phyloP scores from a whole-genome alignment of 2,888 invertebrate species.

The Cantharis rufa region DNA sequence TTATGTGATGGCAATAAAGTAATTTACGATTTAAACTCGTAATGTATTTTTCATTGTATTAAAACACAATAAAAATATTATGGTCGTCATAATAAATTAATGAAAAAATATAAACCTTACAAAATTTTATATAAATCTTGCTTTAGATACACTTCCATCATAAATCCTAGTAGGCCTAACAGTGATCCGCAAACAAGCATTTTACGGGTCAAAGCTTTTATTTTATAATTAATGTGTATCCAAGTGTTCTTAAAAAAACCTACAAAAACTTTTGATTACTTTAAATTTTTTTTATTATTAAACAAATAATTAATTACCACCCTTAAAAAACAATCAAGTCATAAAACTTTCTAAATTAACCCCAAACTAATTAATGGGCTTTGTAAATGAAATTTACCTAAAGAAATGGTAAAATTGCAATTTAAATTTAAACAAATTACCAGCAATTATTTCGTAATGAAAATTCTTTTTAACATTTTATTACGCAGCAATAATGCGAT shows the following conservation, averaged over 20 bases:
- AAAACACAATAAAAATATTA: conserved; percentile 1
- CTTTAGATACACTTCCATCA: conserved; percentile 26
- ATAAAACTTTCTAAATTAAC: not conserved
- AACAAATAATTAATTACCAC: not conserved
- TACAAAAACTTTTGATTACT: conserved; percentile 5
- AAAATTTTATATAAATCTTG: conserved; percentile 27
- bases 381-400: not conserved
- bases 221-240: conserved; percentile 22
- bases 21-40: not conserved
- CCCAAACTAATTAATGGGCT: not conserved
- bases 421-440: not conserved
- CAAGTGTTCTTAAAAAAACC: conserved; percentile 12
- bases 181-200: conserved; percentile 26
- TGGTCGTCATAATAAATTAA: conserved; percentile 14
- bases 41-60: not conserved
- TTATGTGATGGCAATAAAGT: not conserved
- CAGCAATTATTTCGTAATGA: not conserved
- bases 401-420: not conserved
- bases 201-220: conserved; percentile 24
- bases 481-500: too few species aligned
- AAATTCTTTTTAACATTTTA: not conserved
- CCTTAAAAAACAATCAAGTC: not conserved
- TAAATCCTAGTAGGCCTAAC: conserved; percentile 24
- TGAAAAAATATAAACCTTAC: conserved; percentile 22
- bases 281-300: not conserved